phyloP scores from a whole-genome alignment of 2,113 vertebrate genomes.

The Toxotes chatareus region DNA sequence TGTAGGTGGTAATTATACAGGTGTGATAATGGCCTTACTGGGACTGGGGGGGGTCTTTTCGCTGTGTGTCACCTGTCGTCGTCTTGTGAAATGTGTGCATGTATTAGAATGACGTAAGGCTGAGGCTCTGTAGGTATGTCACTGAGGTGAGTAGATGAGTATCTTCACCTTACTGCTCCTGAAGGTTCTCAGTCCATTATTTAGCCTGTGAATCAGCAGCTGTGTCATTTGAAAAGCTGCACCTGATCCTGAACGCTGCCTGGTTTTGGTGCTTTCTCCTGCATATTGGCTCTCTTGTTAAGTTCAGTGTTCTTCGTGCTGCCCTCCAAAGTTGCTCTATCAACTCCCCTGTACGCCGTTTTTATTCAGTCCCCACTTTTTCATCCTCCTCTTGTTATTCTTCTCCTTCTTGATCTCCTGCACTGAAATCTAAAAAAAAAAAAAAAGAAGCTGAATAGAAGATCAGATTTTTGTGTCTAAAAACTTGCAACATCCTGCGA shows the following conservation, averaged over 20 bases:
- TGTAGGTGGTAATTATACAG: slow-evolving; percentile 70
- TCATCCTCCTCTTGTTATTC: background rate
- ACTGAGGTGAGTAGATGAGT: background rate
- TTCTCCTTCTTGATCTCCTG: background rate
- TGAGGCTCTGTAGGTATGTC: background rate
- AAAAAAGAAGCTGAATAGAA: background rate
- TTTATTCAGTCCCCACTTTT: background rate
- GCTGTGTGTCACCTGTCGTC: background rate
- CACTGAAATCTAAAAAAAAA: slow-evolving; percentile 9
- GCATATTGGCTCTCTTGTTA: background rate
- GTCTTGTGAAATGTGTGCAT: background rate
- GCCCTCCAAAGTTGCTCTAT: background rate
- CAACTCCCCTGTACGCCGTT: background rate
- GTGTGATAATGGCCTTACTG: slow-evolving; percentile 65
- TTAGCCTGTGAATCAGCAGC: background rate
- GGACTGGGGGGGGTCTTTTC: slow-evolving; percentile 16
- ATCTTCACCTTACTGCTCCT: background rate
- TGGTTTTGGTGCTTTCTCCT: background rate
- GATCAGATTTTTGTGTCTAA: background rate
- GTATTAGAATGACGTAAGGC: background rate
- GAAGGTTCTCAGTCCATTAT: background rate
- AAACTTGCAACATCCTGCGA: slow-evolving; percentile 43
- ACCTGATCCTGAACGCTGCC: slow-evolving; percentile 1
- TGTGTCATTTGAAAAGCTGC: background rate
- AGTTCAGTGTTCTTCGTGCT: background rate